phyloP scores from a whole-genome alignment of 2,797 vertebrate species.

The Coregonus ussuriensis region DNA sequence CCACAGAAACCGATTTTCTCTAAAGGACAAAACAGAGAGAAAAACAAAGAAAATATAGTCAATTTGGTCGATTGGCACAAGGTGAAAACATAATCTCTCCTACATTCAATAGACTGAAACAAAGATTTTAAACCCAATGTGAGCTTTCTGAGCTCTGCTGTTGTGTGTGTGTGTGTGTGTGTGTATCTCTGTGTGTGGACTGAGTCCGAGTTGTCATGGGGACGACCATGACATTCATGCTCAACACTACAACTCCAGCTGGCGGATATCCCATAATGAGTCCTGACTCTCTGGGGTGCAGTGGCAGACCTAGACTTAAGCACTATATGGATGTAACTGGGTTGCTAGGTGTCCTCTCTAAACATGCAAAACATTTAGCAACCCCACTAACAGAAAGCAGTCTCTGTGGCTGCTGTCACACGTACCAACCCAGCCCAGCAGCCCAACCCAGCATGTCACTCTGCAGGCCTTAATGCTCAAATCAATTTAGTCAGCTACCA shows the following conservation, averaged over 20 bases:
- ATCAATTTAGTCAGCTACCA: too few species aligned
- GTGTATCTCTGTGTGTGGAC: slow-evolving; percentile 1
- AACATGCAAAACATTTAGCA: slow-evolving; percentile 55
- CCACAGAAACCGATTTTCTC: slow-evolving; percentile 87
- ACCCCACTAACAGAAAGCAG: slow-evolving; percentile 31
- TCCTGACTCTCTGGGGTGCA: slow-evolving; percentile 51
- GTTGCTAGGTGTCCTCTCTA: slow-evolving; percentile 69
- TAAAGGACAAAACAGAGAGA: slow-evolving; percentile 56
- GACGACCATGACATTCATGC: slow-evolving; percentile 48
- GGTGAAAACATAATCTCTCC: too few species aligned
- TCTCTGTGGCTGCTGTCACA: slow-evolving; percentile 33
- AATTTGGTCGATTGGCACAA: not conserved
- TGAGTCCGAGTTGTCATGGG: slow-evolving; percentile 49
- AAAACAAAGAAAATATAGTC: slow-evolving; percentile 39
- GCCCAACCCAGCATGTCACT: too few species aligned
- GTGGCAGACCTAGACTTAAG: not conserved
- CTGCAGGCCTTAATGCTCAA: too few species aligned
- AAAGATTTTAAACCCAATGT: slow-evolving; percentile 42
- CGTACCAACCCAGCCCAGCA: not conserved
- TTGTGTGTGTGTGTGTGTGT: too few species aligned
- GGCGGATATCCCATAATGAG: slow-evolving; percentile 61
- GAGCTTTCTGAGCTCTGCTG: slow-evolving; percentile 33
- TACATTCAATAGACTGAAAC: not conserved
- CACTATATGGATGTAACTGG: slow-evolving; percentile 34
- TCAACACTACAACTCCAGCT: slow-evolving; percentile 60